phyloP scores from a whole-genome alignment of 2,888 invertebrate genomes.

The Sialis lutaria region DNA sequence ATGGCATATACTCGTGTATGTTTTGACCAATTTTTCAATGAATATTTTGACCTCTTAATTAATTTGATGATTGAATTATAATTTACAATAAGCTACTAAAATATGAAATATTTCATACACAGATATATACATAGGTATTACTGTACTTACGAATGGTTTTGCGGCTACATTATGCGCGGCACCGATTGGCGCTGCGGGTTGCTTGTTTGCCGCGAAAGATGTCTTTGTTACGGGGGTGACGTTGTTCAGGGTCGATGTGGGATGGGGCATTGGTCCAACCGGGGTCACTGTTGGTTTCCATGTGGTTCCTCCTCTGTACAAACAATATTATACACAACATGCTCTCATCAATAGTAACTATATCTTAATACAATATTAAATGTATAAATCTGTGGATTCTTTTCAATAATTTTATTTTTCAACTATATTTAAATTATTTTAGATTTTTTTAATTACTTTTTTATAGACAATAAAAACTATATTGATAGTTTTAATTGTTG shows the following conservation, averaged over 20 bases:
- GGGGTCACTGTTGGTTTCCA: constrained; percentile 86
- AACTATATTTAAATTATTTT: too few relatives aligned
- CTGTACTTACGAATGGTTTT: constrained; percentile 48
- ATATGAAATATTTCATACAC: not conserved
- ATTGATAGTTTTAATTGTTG: too few relatives aligned
- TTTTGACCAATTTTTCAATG: too few relatives aligned
- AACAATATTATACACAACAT: too few relatives aligned
- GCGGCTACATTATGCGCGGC: constrained; percentile 78
- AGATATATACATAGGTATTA: constrained; percentile 19
- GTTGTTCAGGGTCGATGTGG: constrained; percentile 34
- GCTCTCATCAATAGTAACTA: too few relatives aligned
- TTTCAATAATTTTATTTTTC: too few relatives aligned
- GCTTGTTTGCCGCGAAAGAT: constrained; percentile 58
- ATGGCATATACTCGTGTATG: too few relatives aligned
- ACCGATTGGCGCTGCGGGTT: constrained; percentile 57
- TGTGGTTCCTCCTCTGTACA: constrained; percentile 63
- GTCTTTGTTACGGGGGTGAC: constrained; percentile 68
- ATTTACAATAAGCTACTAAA: not conserved
- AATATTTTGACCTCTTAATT: not conserved
- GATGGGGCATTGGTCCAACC: constrained; percentile 51
- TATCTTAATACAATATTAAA: too few relatives aligned
- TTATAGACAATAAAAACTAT: too few relatives aligned
- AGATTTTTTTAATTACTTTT: too few relatives aligned
- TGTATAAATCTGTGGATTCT: too few relatives aligned
- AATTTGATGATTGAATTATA: not conserved